Evolutionary conservation across 2,797 vertebrate genomes (phyloP), one percentile per base, ranked within the genome.

Genomic region (Cyprinella venusta): DNA sequence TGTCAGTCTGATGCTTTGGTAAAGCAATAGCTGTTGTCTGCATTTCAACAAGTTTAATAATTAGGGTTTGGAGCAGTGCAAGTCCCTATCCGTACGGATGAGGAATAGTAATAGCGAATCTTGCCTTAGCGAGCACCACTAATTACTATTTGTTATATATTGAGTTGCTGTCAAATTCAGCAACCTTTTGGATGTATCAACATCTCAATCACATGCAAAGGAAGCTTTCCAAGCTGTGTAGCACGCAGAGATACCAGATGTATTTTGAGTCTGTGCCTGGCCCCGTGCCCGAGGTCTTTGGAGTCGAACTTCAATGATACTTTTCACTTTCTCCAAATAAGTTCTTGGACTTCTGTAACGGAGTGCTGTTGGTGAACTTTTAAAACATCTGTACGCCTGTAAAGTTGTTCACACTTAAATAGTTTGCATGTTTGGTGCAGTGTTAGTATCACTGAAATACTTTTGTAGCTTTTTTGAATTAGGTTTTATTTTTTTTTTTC

Each of bases 161-260:
- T 18, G 10, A 70, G 18, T 12, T 69, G 36, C 36, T 80, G 38
- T 80, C 65, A 80, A 26, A 80, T 59, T 16, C 79, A 30, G 79
- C 67, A 36, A 70, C 8, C 7, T 36, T 80, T 59, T 81, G 68
- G 68, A 63, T 71, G 38, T 71, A 63, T 26, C 13, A 33, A 72
- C 79, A 71, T 70, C 68, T 81, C 79, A 61, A 80, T 80, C 79
- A 80, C 67, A 80, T n/a, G 52, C 65, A 56, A 80, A 59, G 16
- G 16, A 79, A 68, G 12, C 19, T 21, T 69, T 21, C 50, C 50
- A 69, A 30, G 50, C 65, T 54, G 50, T 59, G 59, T 10, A 33
- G n/a, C 79, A 70, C 0, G 67, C 79, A 61, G 79, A 81, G 68
- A 63, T 36, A 81, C 52, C 79, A 81, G 79, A 81, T 81, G 79